Evolutionary conservation across 2,888 invertebrate species (phyloP).

Genomic region (Parascotia fuliginaria): DNA sequence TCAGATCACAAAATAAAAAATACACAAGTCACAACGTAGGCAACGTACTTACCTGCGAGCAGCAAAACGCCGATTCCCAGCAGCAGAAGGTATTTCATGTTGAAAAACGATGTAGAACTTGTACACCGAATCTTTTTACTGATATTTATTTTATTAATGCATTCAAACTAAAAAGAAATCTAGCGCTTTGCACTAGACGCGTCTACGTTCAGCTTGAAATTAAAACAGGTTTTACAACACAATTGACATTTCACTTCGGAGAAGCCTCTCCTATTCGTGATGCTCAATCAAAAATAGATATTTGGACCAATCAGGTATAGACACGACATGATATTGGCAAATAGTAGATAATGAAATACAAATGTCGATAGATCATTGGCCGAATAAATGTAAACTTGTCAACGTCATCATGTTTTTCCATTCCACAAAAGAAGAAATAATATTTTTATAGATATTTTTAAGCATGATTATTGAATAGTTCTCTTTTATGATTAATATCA

Average conservation of each 20-base stretch:
- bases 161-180: constrained; percentile 17
- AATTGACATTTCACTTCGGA: constrained; percentile 19
- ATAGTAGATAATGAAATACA: constrained; percentile 64
- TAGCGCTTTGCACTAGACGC: constrained; percentile 5
- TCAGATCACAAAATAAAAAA: neutral
- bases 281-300: accelerated
- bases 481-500: too few relatives aligned
- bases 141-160: constrained; percentile 10
- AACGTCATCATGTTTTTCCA: constrained; percentile 4
- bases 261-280: constrained; percentile 18
- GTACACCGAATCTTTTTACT: constrained; percentile 3
- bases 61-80: constrained; percentile 69
- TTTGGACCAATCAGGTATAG: constrained; percentile 50
- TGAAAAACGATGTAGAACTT: constrained; percentile 7
- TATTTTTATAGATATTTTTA: too few relatives aligned
- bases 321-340: constrained; percentile 65
- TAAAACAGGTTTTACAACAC: constrained; percentile 5
- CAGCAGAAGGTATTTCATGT: constrained; percentile 75
- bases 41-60: constrained; percentile 73
- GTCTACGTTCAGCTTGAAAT: constrained; percentile 3
- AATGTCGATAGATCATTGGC: constrained; percentile 73
- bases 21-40: constrained; percentile 46
- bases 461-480: too few relatives aligned
- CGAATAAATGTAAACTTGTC: neutral
- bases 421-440: too few relatives aligned